Conservation (phyloP, 2,888 invertebrate species). For the Heliconius sara region DNA sequence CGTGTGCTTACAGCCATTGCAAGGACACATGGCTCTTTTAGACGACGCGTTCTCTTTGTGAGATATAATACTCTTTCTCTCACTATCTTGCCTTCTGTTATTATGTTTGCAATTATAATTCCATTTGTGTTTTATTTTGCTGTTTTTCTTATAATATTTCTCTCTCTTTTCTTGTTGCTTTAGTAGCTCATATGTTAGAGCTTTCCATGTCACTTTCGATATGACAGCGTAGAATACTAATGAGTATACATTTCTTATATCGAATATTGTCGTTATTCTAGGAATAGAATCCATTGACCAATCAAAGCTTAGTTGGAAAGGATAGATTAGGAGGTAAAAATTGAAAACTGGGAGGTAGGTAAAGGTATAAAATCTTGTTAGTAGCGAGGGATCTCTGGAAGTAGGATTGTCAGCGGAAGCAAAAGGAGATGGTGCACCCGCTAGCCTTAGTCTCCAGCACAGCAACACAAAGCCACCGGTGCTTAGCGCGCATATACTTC, state of each 20-base stretch:
- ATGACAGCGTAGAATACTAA: conserved; percentile 88
- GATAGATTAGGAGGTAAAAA: conserved; percentile 93
- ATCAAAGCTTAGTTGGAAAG: conserved; percentile 96
- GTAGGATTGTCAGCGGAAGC: conserved; percentile 98
- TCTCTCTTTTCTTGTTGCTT: conserved; percentile 70
- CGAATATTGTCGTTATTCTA: conserved; percentile 89
- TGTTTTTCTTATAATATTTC: conserved; percentile 73
- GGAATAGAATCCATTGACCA: conserved; percentile 99
- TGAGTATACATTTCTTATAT: conserved; percentile 91
- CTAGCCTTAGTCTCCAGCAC: conserved; percentile 90
- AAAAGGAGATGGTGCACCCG: conserved; percentile 90
- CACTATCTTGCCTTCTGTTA: conserved; percentile 72
- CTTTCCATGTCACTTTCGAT: conserved; percentile 74
- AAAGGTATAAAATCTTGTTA: conserved; percentile 95
- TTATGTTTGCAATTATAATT: conserved; percentile 74
- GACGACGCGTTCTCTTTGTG: conserved; percentile 69
- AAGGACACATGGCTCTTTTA: conserved; percentile 80
- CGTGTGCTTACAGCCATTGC: conserved; percentile 88
- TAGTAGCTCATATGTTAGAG: conserved; percentile 69
- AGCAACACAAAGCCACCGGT: conserved; percentile 88
- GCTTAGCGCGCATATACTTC: conserved; percentile 87
- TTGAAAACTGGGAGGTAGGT: conserved; percentile 96
- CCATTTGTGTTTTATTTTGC: conserved; percentile 76
- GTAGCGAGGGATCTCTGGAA: conserved; percentile 91
- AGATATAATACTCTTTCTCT: conserved; percentile 71